A percentile compares a stretch with the other conserved stretches of the same genome.
phyloP scores from a whole-genome alignment of 2,888 invertebrate species.

The Tetramorium bicarinatum region DNA sequence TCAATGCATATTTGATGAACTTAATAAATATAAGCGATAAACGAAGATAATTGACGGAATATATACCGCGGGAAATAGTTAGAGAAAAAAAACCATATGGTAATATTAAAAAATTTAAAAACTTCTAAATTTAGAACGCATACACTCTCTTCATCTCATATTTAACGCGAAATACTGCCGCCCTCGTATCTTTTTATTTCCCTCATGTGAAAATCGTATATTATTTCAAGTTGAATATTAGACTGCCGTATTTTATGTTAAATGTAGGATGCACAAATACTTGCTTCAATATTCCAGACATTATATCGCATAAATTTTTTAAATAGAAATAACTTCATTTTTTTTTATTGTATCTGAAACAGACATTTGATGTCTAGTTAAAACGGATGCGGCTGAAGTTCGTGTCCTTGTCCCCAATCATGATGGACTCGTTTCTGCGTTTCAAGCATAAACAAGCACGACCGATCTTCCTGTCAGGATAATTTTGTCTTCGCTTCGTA shows the following conservation, averaged over 20 bases:
- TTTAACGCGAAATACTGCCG: neutral
- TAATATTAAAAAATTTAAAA: neutral
- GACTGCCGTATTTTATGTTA: neutral
- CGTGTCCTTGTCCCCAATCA: conserved; percentile 19
- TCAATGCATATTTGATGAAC: neutral
- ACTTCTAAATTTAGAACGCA: neutral
- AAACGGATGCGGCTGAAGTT: neutral
- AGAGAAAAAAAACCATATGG: neutral
- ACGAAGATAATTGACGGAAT: neutral
- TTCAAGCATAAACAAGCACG: neutral
- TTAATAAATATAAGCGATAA: conserved; percentile 2
- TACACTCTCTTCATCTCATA: neutral
- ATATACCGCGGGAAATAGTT: neutral
- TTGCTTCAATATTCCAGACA: neutral
- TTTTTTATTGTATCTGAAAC: neutral
- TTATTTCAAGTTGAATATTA: conserved; percentile 11
- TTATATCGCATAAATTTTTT: neutral
- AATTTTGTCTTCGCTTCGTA: conserved; percentile 40
- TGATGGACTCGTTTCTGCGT: conserved; percentile 11
- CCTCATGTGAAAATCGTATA: neutral
- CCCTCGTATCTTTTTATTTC: neutral
- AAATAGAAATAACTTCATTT: neutral
- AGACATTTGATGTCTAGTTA: neutral
- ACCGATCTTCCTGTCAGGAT: conserved; percentile 15
- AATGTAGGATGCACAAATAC: conserved; percentile 5